Percentiles rank a stretch among this genome's conserved stretches.
Evolutionary conservation across 2,888 invertebrate species (phyloP).

Genomic region (Cheilosia pagana): DNA sequence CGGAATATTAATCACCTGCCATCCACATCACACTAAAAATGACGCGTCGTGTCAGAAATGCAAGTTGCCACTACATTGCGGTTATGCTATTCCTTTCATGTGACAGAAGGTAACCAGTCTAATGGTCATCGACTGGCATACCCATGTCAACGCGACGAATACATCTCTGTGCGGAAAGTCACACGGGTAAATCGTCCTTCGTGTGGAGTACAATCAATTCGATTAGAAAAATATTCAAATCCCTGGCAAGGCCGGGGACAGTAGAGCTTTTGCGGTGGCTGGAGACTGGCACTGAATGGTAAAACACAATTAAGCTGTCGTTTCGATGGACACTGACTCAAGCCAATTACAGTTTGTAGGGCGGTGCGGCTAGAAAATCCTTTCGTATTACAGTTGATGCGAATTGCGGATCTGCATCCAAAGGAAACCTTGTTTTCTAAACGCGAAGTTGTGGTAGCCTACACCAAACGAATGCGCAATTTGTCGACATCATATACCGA

Average conservation of each 20-base stretch:
- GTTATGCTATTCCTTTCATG: constrained; percentile 8
- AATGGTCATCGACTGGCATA: not conserved
- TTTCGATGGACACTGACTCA: constrained; percentile 9
- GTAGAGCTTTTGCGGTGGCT: constrained; percentile 78
- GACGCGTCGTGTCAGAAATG: not conserved
- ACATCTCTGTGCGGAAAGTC: constrained; percentile 2
- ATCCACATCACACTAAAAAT: constrained; percentile 42
- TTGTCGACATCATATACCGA: constrained; percentile 71
- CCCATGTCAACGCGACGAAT: not conserved
- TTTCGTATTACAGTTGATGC: constrained; percentile 77
- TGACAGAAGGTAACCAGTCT: constrained; percentile 5
- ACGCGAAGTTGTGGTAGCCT: not conserved
- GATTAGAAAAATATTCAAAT: constrained; percentile 48
- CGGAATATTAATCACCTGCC: constrained; percentile 62
- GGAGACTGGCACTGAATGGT: constrained; percentile 79
- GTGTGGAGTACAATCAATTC: constrained; percentile 20
- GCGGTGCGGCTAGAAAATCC: constrained; percentile 79
- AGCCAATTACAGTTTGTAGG: constrained; percentile 79
- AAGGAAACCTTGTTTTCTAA: constrained; percentile 76
- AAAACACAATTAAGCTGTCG: constrained; percentile 37
- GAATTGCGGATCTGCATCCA: constrained; percentile 81
- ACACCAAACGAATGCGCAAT: constrained; percentile 26
- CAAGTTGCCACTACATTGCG: not conserved
- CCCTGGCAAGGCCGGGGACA: constrained; percentile 6
- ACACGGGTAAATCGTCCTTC: constrained; percentile 77